A percentile compares a stretch with the other conserved stretches of the same genome.
These are phyloP conservation scores for Torymus texanus DNA, from an alignment of 2,888 invertebrate genomes.

Conservation along the genomic window DNA sequence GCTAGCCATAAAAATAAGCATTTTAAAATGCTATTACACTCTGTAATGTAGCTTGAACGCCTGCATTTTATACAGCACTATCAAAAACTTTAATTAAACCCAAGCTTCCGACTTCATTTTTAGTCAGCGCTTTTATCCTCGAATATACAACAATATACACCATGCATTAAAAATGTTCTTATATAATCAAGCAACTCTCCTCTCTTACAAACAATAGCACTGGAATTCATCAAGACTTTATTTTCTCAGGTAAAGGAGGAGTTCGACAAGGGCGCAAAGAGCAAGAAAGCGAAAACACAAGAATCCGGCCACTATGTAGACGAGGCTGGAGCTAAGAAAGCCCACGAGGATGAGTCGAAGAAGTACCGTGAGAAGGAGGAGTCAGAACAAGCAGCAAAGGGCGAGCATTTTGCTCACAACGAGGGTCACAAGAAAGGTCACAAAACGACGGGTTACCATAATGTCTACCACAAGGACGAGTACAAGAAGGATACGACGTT, in stretches of 20 bases:
- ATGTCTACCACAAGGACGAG: constrained; percentile 85
- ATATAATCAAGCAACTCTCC: too few species aligned
- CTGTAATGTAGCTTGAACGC: too few species aligned
- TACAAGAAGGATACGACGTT: constrained; percentile 86
- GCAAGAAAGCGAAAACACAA: constrained; percentile 76
- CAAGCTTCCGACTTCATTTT: background rate
- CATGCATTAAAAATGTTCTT: too few species aligned
- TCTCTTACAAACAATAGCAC: too few species aligned
- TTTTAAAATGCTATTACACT: too few species aligned
- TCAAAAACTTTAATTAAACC: background rate
- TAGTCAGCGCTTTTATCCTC: background rate
- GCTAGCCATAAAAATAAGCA: background rate
- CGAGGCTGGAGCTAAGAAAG: constrained; percentile 78
- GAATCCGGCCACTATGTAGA: constrained; percentile 72
- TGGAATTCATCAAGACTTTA: too few species aligned
- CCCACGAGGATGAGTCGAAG: constrained; percentile 77
- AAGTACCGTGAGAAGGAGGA: constrained; percentile 78
- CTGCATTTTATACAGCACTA: too few species aligned
- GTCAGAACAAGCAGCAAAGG: constrained; percentile 78
- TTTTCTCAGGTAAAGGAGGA: constrained; percentile 56
- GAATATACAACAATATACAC: too few species aligned
- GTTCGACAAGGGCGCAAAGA: constrained; percentile 66
- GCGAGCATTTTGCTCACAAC: constrained; percentile 78
- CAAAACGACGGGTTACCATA: constrained; percentile 84
- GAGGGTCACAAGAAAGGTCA: constrained; percentile 82